Evolutionary conservation across 2,888 invertebrate species (phyloP), one percentile per base, ranked within the genome.

Genomic region (Labia minor): DNA sequence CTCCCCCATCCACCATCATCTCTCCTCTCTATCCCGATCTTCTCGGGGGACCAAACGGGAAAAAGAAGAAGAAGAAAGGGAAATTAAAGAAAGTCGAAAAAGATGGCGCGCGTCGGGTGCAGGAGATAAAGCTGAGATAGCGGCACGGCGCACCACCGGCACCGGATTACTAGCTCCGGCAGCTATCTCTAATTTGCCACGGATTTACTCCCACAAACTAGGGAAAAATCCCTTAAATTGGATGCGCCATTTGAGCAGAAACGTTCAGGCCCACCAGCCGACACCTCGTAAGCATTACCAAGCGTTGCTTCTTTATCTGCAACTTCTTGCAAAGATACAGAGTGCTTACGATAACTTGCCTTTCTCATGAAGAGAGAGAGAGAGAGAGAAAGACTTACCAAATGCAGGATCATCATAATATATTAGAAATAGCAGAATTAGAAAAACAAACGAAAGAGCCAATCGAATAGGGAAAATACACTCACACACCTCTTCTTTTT

Each of bases 131-230:
- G 20, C 26, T n/a, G 37, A 61, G 21, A 16, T 63, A 20, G 21
- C 63, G 37, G 62, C 26, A 19, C 37, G 19, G 33, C 63, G 33
- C 66, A 11, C 64, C 21, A 21, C 64, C 14, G 64, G 18, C 33
- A n/a, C 33, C 26, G 19, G 19, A 18, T 64, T 64, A 14, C 64
- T 26, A 26, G 26, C 26, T 26, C 26, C 26, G 49, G 78, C 78
- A 79, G 80, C 79, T 81, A 81, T 81, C 81, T 81, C 79, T 80
- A 81, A 81, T 81, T 81, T 80, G 78, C 77, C 76, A 76, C 75
- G 81, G 81, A 80, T 81, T 81, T 81, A 79, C 78, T 80, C 77
- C 77, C 77, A 79, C 49, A 49, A 49, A 49, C 49, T 49, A 49
- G 49, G 49, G 76, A 78, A 78, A 80, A 80, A 80, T 80, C 80